Evolutionary conservation across 2,888 invertebrate species (phyloP).

Genomic region (Deilephila porcellus): DNA sequence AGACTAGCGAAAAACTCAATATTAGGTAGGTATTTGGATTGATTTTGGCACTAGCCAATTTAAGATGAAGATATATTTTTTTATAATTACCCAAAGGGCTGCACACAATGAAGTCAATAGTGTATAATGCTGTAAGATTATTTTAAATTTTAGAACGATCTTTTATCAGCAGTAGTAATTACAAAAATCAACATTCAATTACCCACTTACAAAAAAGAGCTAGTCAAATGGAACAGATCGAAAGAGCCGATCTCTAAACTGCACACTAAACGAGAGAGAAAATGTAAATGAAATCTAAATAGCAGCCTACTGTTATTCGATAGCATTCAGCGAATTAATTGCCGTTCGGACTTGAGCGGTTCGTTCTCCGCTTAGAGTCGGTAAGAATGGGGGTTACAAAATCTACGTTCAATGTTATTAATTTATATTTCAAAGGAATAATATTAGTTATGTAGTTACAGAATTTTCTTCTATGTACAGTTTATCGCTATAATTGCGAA

Average conservation of each 20-base stretch:
- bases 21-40: no score
- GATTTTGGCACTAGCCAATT: no score
- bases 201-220: neutral
- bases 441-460: no score
- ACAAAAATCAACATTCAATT: neutral
- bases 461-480: no score
- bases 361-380: neutral
- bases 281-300: slow-evolving; percentile 27
- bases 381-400: neutral
- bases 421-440: neutral
- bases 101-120: no score
- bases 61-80: no score
- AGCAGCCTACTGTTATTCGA: slow-evolving; percentile 33
- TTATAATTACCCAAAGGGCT: no score
- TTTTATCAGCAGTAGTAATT: no score
- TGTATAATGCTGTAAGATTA: no score
- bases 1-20: no score
- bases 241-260: slow-evolving; percentile 8
- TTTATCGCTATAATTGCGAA: no score
- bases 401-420: neutral
- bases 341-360: slow-evolving; percentile 38
- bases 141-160: no score
- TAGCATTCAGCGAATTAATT: slow-evolving; percentile 53
- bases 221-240: neutral
- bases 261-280: slow-evolving; percentile 1